phyloP scores from a whole-genome alignment of 2,113 vertebrate genomes.

The Lycocorax pyrrhopterus region DNA sequence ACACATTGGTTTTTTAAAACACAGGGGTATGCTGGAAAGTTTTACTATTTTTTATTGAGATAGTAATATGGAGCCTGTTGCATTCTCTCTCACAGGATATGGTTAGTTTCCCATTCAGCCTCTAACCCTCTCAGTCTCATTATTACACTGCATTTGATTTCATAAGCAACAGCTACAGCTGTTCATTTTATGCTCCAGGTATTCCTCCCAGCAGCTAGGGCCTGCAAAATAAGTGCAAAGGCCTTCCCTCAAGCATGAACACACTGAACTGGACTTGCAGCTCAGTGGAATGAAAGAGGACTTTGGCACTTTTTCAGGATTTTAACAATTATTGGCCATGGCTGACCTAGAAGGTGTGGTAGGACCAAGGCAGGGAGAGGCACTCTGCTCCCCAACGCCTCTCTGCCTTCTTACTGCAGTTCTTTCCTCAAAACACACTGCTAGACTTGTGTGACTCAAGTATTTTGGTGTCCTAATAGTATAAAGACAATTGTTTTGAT shows the following conservation, averaged over 20 bases:
- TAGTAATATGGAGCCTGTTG: neutral
- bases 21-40: neutral
- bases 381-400: neutral
- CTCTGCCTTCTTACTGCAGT: neutral
- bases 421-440: neutral
- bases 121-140: neutral
- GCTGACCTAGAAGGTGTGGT: neutral
- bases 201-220: neutral
- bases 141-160: neutral
- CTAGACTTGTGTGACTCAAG: neutral
- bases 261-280: neutral
- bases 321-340: neutral
- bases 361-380: neutral
- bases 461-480: neutral
- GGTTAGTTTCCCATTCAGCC: neutral
- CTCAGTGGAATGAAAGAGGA: neutral
- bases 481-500: neutral
- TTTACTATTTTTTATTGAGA: neutral
- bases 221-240: neutral
- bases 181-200: neutral
- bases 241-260: neutral
- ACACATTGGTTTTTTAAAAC: neutral
- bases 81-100: neutral
- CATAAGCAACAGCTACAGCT: neutral
- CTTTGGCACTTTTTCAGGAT: neutral